Percentiles rank a stretch among this genome's conserved stretches.
phyloP scores from a whole-genome alignment of 2,888 invertebrate species.

The Macaria liturata region DNA sequence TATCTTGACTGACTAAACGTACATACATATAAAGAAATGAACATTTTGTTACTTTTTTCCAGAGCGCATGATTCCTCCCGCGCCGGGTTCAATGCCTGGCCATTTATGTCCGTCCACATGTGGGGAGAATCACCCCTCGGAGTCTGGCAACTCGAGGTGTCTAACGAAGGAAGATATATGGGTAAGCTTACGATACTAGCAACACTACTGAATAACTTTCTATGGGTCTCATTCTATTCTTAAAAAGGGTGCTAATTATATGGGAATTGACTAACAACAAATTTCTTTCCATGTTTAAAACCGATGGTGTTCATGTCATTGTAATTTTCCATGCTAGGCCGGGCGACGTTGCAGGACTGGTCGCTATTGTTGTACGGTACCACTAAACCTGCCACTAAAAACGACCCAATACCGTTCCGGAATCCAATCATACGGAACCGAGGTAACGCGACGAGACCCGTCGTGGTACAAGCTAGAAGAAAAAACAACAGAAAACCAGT shows the following conservation, averaged over 20 bases:
- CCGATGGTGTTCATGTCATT: conserved; percentile 17
- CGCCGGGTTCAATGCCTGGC: conserved; percentile 98
- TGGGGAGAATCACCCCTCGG: conserved; percentile 99
- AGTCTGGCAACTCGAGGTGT: conserved; percentile 97
- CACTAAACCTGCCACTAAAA: conserved; percentile 84
- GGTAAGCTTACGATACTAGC: conserved; percentile 77
- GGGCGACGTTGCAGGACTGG: conserved; percentile 96
- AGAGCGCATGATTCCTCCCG: conserved; percentile 94
- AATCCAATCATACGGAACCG: conserved; percentile 71
- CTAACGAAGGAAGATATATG: conserved; percentile 95
- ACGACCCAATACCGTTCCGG: conserved; percentile 83
- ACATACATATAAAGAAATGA: no score
- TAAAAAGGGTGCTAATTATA: no score
- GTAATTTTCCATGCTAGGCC: conserved; percentile 81
- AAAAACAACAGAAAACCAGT: conserved; percentile 66
- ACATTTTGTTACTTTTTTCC: conserved; percentile 26
- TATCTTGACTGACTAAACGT: no score
- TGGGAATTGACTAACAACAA: conserved; percentile 14
- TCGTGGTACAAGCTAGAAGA: conserved; percentile 71
- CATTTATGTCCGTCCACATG: conserved; percentile 99
- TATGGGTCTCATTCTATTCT: no score
- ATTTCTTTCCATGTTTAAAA: conserved; percentile 2
- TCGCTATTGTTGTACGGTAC: conserved; percentile 96
- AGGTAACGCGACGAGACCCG: conserved; percentile 71
- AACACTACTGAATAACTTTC: no score